Conservation (phyloP, 2,888 invertebrate species). For the Lepidocyrtinus sp. region DNA sequence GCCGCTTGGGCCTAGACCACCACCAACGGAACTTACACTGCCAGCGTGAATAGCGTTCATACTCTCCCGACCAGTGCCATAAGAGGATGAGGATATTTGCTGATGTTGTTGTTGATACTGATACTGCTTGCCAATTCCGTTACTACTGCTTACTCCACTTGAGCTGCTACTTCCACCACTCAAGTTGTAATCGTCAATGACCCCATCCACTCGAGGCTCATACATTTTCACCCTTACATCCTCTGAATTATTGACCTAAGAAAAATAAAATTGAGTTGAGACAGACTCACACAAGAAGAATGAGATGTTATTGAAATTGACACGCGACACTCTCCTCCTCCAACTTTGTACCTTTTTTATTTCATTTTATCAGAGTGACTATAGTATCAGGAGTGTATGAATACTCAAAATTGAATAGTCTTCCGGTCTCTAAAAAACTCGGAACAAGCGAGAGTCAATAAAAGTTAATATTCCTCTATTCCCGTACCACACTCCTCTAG, state of each 20-base stretch:
- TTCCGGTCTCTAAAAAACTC: background rate
- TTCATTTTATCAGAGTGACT: background rate
- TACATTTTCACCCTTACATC: constrained; percentile 53
- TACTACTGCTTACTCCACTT: constrained; percentile 39
- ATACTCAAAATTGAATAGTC: constrained; percentile 10
- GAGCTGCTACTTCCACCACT: constrained; percentile 23
- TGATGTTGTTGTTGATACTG: constrained; percentile 56
- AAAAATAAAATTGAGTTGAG: constrained; percentile 28
- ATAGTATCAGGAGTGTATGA: background rate
- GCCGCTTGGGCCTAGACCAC: background rate
- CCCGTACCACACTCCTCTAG: constrained; percentile 17
- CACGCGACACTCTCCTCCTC: constrained; percentile 24
- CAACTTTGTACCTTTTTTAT: constrained; percentile 18
- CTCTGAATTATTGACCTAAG: constrained; percentile 54
- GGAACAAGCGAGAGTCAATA: constrained; percentile 1
- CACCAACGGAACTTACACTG: too few relatives aligned
- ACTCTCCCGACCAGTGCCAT: constrained; percentile 20
- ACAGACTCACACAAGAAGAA: constrained; percentile 3
- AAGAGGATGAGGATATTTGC: constrained; percentile 51
- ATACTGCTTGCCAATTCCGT: constrained; percentile 46
- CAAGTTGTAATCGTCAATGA: constrained; percentile 44
- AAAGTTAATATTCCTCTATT: constrained; percentile 5
- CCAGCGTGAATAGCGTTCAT: constrained; percentile 26
- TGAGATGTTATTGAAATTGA: constrained; percentile 48
- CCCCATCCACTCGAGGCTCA: constrained; percentile 50